phyloP scores from a whole-genome alignment of 2,113 vertebrate genomes.

The Halcyon malimbica region DNA sequence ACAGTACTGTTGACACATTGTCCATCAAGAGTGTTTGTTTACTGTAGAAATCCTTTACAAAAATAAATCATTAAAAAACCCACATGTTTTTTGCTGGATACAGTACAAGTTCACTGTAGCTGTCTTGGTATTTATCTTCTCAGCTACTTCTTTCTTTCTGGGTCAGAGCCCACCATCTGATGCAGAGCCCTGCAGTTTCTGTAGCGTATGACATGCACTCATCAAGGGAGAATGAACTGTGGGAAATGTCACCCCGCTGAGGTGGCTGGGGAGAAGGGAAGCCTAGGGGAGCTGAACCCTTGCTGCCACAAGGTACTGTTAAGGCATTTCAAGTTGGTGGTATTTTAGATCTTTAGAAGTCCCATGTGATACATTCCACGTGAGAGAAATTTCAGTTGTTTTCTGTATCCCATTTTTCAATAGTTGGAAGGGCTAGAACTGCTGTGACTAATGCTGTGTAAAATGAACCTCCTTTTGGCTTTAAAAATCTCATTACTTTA shows the following conservation, averaged over 20 bases:
- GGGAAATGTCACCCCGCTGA: background rate
- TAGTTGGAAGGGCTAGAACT: background rate
- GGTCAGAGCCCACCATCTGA: background rate
- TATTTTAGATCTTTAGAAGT: background rate
- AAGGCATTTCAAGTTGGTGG: background rate
- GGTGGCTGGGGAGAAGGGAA: background rate
- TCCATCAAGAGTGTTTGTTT: background rate
- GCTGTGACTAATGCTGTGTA: background rate
- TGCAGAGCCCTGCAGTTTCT: fast-evolving
- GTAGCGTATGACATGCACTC: fast-evolving
- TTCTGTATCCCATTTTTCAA: background rate
- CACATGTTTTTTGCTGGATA: background rate
- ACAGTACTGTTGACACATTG: background rate
- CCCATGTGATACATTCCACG: no score
- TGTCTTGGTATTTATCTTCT: background rate
- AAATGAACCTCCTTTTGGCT: background rate
- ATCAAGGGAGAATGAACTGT: background rate
- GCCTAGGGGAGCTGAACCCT: background rate
- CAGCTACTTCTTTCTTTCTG: background rate
- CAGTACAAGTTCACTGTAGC: background rate
- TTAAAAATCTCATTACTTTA: background rate
- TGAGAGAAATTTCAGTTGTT: background rate
- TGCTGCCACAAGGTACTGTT: fast-evolving
- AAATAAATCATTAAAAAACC: background rate
- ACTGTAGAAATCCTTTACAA: background rate